A percentile compares a stretch with the other conserved stretches of the same genome.
Evolutionary conservation across 2,888 invertebrate species (phyloP).

Genomic region (Aleiodes testaceus): DNA sequence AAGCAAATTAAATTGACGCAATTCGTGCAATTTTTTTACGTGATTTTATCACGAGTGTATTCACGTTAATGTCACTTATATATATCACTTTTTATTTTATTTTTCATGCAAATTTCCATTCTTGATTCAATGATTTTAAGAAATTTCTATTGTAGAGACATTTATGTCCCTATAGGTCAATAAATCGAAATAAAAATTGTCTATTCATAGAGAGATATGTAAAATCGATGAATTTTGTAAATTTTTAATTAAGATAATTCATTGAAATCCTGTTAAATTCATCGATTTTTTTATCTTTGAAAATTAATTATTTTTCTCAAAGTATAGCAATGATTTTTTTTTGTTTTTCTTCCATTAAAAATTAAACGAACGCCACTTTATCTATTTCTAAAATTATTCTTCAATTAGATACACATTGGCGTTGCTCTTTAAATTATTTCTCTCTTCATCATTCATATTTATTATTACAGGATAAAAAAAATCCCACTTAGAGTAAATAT

Average conservation of each 20-base stretch:
- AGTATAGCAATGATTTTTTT: not conserved
- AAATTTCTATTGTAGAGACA: not conserved
- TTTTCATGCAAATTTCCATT: not conserved
- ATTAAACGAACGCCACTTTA: not conserved
- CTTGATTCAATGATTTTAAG: not conserved
- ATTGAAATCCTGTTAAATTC: too few species aligned
- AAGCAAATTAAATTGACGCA: slow-evolving; percentile 16
- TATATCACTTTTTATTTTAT: slow-evolving; percentile 18
- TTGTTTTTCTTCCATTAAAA: not conserved
- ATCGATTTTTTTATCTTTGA: not conserved
- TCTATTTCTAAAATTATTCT: not conserved
- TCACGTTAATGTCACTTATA: not conserved
- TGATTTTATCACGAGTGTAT: not conserved
- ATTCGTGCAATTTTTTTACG: not conserved
- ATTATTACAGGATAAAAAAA: not conserved
- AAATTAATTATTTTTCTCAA: not conserved
- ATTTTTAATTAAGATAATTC: too few species aligned
- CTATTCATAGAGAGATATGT: not conserved
- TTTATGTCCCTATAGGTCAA: not conserved
- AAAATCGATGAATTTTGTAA: too few species aligned
- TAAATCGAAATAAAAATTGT: slow-evolving; percentile 3
- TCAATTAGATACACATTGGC: slow-evolving; percentile 36
- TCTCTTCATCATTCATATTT: not conserved
- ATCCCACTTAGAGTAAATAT: slow-evolving; percentile 33
- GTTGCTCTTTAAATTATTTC: slow-evolving; percentile 11